Base-by-base conservation (phyloP, 2,888 invertebrate species). In the Allacma fusca region DNA sequence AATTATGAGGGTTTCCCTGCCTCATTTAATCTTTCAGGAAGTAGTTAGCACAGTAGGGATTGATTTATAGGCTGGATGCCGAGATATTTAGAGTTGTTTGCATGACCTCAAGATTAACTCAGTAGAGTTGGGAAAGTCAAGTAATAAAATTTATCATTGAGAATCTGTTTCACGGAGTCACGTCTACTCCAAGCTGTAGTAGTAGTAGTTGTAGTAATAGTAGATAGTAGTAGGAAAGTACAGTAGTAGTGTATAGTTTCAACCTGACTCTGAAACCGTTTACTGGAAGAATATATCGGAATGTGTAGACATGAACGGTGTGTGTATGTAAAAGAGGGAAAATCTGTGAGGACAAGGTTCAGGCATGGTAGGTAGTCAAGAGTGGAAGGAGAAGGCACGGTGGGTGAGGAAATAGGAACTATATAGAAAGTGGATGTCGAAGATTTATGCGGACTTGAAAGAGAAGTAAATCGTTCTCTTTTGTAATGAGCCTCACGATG, bases 371-470 rank as follows among this genome's bases (percentile, higher is more conserved):
- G n/a, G n/a, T n/a, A n/a, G n/a, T n/a, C n/a, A n/a, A n/a, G n/a
- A n/a, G n/a, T n/a, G n/a, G n/a, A n/a, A n/a, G n/a, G n/a, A n/a
- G n/a, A n/a, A n/a, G n/a, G n/a, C n/a, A n/a, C n/a, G n/a, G n/a
- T 29, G 72, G 62, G 72, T 72, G 72, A 72, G 72, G 62, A 72
- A 72, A 50, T 57, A 23, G 72, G 26, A 34, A 67, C 29, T 21
- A 12, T n/a, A 62, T 1, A 62, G 62, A n/a, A 40, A 29, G 68
- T 43, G 57, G 57, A 40, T n/a, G 64, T 43, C 34, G 57, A 78
- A 78, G 75, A 78, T 75, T 77, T 77, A 77, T 77, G 77, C 73
- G 29, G 67, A 77, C 68, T 77, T 77, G 77, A 77, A 77, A 73
- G 73, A 68, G 77, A 69, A 73, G 73, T 77, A 72, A 77, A 77